These are phyloP conservation scores for Caranx ignobilis DNA, from an alignment of 2,113 vertebrate genomes.

Conservation along the genomic window DNA sequence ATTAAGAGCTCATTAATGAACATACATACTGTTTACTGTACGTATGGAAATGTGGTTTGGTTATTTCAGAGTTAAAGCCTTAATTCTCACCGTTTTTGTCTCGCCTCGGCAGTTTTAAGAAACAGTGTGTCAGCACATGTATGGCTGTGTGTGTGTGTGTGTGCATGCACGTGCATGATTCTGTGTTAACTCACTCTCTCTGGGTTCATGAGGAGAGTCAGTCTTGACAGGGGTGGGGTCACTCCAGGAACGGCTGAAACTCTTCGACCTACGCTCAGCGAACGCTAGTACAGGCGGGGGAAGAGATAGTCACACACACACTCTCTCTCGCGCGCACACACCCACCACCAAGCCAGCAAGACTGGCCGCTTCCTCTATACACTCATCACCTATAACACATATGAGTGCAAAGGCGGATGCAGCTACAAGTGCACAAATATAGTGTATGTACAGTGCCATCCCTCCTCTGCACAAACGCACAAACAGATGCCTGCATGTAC, in stretches of 20 bases:
- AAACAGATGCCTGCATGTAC: slow-evolving; percentile 32
- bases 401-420: slow-evolving; percentile 38
- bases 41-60: neutral
- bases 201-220: slow-evolving; percentile 93
- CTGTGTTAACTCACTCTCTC: slow-evolving; percentile 93
- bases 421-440: slow-evolving; percentile 44
- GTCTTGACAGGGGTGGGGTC: slow-evolving; percentile 97
- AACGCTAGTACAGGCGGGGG: slow-evolving; percentile 88
- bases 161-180: slow-evolving; percentile 47
- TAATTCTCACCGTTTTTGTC: neutral
- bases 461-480: slow-evolving; percentile 38
- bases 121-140: neutral
- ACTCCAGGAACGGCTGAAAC: slow-evolving; percentile 99
- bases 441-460: slow-evolving; percentile 23
- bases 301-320: slow-evolving; percentile 79
- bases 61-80: slow-evolving; percentile 13
- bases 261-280: slow-evolving; percentile 97
- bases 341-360: slow-evolving; percentile 31
- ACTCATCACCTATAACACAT: slow-evolving; percentile 54
- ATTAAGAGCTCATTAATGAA: neutral
- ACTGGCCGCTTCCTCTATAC: slow-evolving; percentile 7
- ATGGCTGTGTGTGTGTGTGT: slow-evolving; percentile 1
- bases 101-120: neutral
- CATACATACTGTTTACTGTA: neutral
- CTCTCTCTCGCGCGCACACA: slow-evolving; percentile 18